Evolutionary conservation across 92 coral and sea anemone species (phyloP).

Genomic region (Phenganax stokvisi): DNA sequence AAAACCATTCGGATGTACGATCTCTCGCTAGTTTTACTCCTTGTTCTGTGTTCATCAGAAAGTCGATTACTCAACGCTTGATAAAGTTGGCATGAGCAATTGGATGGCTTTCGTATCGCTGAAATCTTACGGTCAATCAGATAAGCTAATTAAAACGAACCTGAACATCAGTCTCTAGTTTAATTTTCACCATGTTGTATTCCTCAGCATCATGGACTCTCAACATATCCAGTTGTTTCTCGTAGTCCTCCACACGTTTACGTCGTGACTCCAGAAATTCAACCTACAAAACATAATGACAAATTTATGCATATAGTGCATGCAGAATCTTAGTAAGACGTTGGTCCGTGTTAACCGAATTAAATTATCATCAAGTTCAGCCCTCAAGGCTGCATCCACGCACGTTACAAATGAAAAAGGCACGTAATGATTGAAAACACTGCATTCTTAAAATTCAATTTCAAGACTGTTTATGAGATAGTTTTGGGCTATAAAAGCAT

Average conservation of each 20-base stretch:
- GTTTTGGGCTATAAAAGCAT: too few relatives aligned
- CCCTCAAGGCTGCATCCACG: too few relatives aligned
- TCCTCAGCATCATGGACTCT: conserved; percentile 98
- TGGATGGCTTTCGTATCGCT: not conserved
- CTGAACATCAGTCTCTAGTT: conserved; percentile 97
- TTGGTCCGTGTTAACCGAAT: not conserved
- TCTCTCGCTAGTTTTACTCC: too few relatives aligned
- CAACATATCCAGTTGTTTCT: conserved; percentile 76
- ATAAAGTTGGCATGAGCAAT: too few relatives aligned
- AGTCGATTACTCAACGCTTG: too few relatives aligned
- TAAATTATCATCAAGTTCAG: not conserved
- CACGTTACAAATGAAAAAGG: too few relatives aligned
- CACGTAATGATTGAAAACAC: too few relatives aligned
- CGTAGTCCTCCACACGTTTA: conserved; percentile 93
- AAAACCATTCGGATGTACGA: too few relatives aligned
- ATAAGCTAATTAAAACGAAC: conserved; percentile 30
- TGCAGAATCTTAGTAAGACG: not conserved
- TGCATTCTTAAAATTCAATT: too few relatives aligned
- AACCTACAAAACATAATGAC: conserved; percentile 46
- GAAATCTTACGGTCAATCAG: not conserved
- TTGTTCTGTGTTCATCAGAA: too few relatives aligned
- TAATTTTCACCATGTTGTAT: conserved; percentile 96
- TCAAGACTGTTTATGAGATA: too few relatives aligned
- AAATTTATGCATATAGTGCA: not conserved
- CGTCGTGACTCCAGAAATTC: conserved; percentile 89